These are phyloP conservation scores for Cerastoderma edule DNA, from an alignment of 2,888 invertebrate genomes.

Conservation along the genomic window DNA sequence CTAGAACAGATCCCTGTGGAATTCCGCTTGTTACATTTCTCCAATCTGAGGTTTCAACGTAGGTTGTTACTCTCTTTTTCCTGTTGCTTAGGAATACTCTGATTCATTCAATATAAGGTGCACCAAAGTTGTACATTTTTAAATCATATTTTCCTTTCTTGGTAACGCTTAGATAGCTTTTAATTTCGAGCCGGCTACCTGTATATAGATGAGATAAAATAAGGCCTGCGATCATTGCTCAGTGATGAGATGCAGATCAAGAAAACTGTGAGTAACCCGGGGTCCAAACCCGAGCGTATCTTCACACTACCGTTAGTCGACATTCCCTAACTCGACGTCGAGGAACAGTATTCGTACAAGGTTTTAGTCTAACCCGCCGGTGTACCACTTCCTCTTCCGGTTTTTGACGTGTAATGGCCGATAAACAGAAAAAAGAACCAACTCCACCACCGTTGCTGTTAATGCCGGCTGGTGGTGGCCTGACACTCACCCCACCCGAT, in stretches of 20 bases:
- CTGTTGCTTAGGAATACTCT: too few species aligned
- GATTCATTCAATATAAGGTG: background rate
- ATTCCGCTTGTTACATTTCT: conserved; percentile 2
- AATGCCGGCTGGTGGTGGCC: conserved; percentile 81
- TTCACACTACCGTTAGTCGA: too few species aligned
- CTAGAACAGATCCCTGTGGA: conserved; percentile 8
- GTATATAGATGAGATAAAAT: too few species aligned
- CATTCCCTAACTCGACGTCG: too few species aligned
- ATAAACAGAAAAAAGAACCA: conserved; percentile 77
- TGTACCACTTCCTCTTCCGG: conserved; percentile 42
- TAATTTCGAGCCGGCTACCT: too few species aligned
- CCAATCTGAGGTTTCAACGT: background rate
- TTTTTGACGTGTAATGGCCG: conserved; percentile 77
- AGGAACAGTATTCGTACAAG: background rate
- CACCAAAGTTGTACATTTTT: background rate
- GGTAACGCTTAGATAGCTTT: too few species aligned
- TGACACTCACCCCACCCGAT: conserved; percentile 77
- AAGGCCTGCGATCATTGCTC: too few species aligned
- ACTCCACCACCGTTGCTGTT: conserved; percentile 81
- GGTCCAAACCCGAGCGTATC: too few species aligned
- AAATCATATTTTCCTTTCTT: background rate
- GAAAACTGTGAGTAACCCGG: too few species aligned
- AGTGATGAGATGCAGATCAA: too few species aligned
- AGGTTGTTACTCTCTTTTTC: background rate
- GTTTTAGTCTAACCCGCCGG: conserved; percentile 17